Conservation (phyloP, 2,113 vertebrate species). For the Ahaetulla prasina region DNA sequence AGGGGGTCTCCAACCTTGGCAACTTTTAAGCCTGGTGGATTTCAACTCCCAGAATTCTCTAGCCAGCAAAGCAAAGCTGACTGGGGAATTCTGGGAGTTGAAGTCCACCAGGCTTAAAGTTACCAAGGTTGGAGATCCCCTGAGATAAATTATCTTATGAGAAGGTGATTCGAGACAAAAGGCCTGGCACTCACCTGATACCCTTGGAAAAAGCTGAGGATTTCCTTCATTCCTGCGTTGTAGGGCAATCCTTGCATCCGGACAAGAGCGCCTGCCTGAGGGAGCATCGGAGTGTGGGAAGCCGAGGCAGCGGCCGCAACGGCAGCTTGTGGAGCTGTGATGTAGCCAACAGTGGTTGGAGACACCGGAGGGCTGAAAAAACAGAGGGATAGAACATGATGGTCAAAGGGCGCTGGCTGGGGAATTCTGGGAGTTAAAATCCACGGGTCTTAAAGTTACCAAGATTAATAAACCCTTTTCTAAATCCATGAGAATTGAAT, state of each 20-base stretch:
- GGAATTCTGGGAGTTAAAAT: not conserved
- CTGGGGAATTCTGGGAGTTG: too few relatives aligned
- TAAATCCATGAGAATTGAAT: not conserved
- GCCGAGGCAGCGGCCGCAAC: slow-evolving; percentile 81
- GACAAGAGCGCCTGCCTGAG: slow-evolving; percentile 85
- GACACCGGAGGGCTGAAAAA: slow-evolving; percentile 87
- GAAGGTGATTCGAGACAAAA: rapidly evolving
- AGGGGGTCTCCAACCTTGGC: too few relatives aligned
- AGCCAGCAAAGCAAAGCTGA: too few relatives aligned
- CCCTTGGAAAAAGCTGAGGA: slow-evolving; percentile 95
- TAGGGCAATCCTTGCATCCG: slow-evolving; percentile 97
- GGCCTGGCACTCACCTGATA: slow-evolving; percentile 85
- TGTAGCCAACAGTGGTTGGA: slow-evolving; percentile 88
- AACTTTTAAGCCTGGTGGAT: too few relatives aligned
- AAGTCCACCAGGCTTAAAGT: too few relatives aligned
- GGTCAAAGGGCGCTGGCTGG: not conserved
- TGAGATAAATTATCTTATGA: too few relatives aligned
- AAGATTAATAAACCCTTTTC: not conserved
- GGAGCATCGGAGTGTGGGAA: slow-evolving; percentile 72
- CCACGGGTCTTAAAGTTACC: not conserved
- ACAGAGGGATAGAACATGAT: not conserved
- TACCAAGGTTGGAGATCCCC: too few relatives aligned
- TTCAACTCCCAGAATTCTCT: too few relatives aligned
- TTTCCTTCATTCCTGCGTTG: slow-evolving; percentile 91
- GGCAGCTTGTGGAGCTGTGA: slow-evolving; percentile 83